phyloP scores from a whole-genome alignment of 1,140 invertebrate species.

The Periplaneta americana region DNA sequence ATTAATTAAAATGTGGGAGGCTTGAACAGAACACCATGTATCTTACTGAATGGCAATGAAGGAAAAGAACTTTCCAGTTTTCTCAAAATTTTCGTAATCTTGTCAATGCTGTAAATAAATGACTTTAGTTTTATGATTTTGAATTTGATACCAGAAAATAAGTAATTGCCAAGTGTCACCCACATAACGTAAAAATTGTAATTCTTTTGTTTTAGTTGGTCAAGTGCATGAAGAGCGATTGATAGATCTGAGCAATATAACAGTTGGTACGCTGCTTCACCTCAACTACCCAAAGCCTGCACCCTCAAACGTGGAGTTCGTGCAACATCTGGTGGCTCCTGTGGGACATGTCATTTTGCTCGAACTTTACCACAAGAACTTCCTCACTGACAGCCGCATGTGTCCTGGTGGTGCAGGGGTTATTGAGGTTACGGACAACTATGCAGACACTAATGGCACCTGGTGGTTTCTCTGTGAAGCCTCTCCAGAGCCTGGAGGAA shows the following conservation, averaged over 20 bases:
- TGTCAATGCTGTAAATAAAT: too few relatives aligned
- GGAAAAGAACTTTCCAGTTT: too few relatives aligned
- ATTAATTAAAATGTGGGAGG: too few relatives aligned
- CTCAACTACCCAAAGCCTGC: conserved; percentile 49
- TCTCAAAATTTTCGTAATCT: too few relatives aligned
- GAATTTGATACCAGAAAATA: too few relatives aligned
- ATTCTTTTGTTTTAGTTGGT: conserved; percentile 24
- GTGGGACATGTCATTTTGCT: conserved; percentile 49
- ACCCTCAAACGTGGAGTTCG: conserved; percentile 43
- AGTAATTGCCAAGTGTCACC: too few relatives aligned
- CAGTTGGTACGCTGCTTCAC: conserved; percentile 38
- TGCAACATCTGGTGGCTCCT: conserved; percentile 48
- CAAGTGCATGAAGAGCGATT: conserved; percentile 31
- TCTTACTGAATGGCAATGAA: too few relatives aligned
- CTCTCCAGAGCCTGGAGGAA: background rate
- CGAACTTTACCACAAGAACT: conserved; percentile 40
- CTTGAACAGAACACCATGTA: too few relatives aligned
- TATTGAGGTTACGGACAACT: conserved; percentile 57
- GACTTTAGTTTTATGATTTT: too few relatives aligned
- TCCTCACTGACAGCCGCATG: conserved; percentile 4
- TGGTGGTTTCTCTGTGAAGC: conserved; percentile 54
- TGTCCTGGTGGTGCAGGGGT: conserved; percentile 37
- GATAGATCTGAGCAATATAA: conserved; percentile 31
- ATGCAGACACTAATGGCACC: conserved; percentile 58
- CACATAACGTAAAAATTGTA: too few relatives aligned